These are phyloP conservation scores for Rhamphomyia laevipes DNA, from an alignment of 2,888 invertebrate genomes.

Conservation along the genomic window DNA sequence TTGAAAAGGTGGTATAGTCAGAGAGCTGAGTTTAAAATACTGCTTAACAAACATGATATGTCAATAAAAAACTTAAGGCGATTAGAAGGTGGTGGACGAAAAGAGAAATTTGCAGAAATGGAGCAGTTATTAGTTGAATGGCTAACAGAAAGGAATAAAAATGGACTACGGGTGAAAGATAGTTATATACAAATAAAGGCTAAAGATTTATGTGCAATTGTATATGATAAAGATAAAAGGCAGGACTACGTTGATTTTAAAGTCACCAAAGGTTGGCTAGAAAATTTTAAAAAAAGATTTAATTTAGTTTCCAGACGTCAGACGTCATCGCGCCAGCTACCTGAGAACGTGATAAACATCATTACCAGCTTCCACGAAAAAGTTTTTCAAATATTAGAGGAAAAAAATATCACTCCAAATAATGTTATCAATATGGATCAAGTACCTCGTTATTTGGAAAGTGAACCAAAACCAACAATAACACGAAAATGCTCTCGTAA, in stretches of 20 bases:
- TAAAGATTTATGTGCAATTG: not conserved
- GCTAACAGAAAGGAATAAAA: not conserved
- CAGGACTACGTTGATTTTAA: not conserved
- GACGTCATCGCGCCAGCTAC: not conserved
- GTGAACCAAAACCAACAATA: not conserved
- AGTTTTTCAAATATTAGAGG: not conserved
- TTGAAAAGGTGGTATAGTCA: no score
- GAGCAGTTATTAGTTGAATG: not conserved
- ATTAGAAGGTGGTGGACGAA: not conserved
- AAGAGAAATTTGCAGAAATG: not conserved
- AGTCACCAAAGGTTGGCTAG: not conserved
- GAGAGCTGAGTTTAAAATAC: no score
- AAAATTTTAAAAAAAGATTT: not conserved
- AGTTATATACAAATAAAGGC: not conserved
- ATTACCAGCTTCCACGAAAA: not conserved
- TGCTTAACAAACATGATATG: not conserved
- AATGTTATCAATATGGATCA: not conserved
- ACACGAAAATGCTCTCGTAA: not conserved
- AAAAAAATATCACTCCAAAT: not conserved
- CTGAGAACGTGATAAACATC: not conserved
- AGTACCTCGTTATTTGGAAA: conserved; percentile 1
- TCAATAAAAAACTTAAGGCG: not conserved
- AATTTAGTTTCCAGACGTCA: not conserved
- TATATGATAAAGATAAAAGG: not conserved
- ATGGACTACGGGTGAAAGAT: not conserved